Evolutionary conservation across 2,797 vertebrate species (phyloP).

Genomic region (Tenualosa ilisha): DNA sequence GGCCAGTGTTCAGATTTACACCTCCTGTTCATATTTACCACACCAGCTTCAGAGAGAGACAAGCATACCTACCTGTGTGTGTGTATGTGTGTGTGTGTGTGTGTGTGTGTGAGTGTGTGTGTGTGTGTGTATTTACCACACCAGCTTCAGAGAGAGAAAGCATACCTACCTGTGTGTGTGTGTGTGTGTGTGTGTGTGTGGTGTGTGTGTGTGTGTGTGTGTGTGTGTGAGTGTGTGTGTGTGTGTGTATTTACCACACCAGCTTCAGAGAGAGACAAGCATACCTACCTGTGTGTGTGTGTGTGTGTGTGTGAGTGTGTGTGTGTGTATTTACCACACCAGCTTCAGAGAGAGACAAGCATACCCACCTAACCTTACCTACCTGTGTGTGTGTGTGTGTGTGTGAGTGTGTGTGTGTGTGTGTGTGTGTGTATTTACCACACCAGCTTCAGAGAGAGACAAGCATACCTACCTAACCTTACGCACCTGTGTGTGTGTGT

Average conservation of each 20-base stretch:
- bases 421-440: too few relatives aligned
- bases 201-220: constrained; percentile 34
- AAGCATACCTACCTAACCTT: too few relatives aligned
- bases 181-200: constrained; percentile 57
- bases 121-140: constrained; percentile 48
- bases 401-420: too few relatives aligned
- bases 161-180: neutral
- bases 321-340: constrained; percentile 23
- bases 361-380: too few relatives aligned
- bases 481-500: too few relatives aligned
- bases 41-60: constrained; percentile 27
- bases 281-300: constrained; percentile 8
- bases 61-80: neutral
- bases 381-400: too few relatives aligned
- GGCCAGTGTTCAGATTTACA: constrained; percentile 69
- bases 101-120: constrained; percentile 28
- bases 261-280: constrained; percentile 23
- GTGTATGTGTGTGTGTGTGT: constrained; percentile 42
- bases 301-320: constrained; percentile 55
- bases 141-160: constrained; percentile 21
- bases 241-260: constrained; percentile 46
- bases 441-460: too few relatives aligned
- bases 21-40: constrained; percentile 62
- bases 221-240: too few relatives aligned
- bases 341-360: too few relatives aligned